phyloP scores from a whole-genome alignment of 2,888 invertebrate genomes.

The Caenorhabditis uteleia region DNA sequence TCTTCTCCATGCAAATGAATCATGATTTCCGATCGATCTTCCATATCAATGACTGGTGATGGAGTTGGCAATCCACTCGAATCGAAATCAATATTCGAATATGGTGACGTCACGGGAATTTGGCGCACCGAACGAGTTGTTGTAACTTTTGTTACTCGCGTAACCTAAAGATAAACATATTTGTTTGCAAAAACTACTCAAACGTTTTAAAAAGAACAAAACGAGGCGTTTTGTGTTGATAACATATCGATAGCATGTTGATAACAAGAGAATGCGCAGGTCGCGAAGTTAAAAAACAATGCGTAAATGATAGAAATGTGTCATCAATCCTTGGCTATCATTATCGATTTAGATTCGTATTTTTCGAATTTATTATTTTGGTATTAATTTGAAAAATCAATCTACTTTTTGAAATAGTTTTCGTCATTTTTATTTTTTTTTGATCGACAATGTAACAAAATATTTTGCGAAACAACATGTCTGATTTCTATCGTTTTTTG shows the following conservation, averaged over 20 bases:
- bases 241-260: too few relatives aligned
- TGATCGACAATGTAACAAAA: background rate
- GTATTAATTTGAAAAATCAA: background rate
- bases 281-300: too few relatives aligned
- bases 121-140: slow-evolving; percentile 68
- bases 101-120: slow-evolving; percentile 62
- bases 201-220: background rate
- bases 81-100: slow-evolving; percentile 66
- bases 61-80: slow-evolving; percentile 57
- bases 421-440: slow-evolving; percentile 5
- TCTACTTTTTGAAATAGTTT: background rate
- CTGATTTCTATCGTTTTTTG: background rate
- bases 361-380: too few relatives aligned
- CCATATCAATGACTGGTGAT: slow-evolving; percentile 36
- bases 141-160: slow-evolving; percentile 69
- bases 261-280: too few relatives aligned
- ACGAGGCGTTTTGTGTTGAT: background rate
- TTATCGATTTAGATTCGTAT: too few relatives aligned
- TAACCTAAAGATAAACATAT: slow-evolving; percentile 54
- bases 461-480: background rate
- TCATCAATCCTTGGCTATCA: too few relatives aligned
- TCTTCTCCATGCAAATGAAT: slow-evolving; percentile 20
- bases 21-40: slow-evolving; percentile 22
- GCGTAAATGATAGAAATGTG: too few relatives aligned
- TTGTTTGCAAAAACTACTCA: slow-evolving; percentile 5